Evolutionary conservation across 2,797 vertebrate genomes (phyloP), one percentile per base, ranked within the genome.

Genomic region (Phrynocephalus forsythii): DNA sequence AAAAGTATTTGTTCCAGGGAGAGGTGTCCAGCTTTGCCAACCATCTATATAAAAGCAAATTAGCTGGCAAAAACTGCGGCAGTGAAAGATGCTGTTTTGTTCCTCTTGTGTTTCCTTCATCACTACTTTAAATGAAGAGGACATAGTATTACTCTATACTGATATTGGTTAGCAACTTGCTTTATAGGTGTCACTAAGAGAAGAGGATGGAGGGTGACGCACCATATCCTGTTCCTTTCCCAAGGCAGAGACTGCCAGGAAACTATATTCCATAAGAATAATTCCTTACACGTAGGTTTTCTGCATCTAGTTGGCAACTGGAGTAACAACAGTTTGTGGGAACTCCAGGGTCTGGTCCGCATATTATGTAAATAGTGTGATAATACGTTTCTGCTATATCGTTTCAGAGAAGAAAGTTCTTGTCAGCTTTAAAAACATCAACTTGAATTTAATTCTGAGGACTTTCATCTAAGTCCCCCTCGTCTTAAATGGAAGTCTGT

Each of bases 11-110:
- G 26, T 86, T 87, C 67, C 88, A 67, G 44, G 2, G 85, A 84
- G 75, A 86, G 22, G 84, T 76, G 82, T 84, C 63, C 13, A 22
- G 5, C 86, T 93, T 82, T 78, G 78, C 60, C 50, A 63, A 71
- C 86, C 50, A 52, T 18, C 28, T 76, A 48, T 56, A 66, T 56
- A 56, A 77, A 82, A 50, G 73, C 50, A 69, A 82, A 86, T 52
- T 63, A 63, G 11, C 50, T 89, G 88, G 79, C 78, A 89, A 56
- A 28, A 89, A 63, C 44, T 30, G 56, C 33, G 67, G 24, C 52
- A 66, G 38, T n/a, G 28, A 24, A 75, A 28, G 9, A 50, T 33
- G 33, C 33, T 33, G 33, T 33, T 33, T 76, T 28, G 3, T 18
- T 77, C 30, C 69, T 30, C 78, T 81, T 48, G 5, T 80, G 68